These are phyloP conservation scores for Montipora efflorescens DNA, from an alignment of 64 coral and sea anemone genomes.

Conservation along the genomic window DNA sequence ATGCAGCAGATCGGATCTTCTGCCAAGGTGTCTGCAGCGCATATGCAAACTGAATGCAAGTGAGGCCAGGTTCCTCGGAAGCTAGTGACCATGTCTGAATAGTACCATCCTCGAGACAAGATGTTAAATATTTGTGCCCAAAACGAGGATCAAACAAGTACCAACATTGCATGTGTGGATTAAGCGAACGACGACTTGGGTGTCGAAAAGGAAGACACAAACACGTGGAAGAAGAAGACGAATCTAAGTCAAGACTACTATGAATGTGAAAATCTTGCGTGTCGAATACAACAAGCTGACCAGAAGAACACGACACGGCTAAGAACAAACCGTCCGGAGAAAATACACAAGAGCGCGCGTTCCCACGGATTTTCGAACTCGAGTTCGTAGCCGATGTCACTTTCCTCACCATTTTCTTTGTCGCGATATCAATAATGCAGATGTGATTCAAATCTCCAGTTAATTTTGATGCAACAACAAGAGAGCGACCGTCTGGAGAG, in stretches of 20 bases:
- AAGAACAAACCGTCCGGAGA: slow-evolving; percentile 90
- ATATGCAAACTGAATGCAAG: slow-evolving; percentile 83
- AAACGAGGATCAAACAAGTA: slow-evolving; percentile 93
- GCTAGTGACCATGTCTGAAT: slow-evolving; percentile 87
- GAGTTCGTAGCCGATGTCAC: slow-evolving; percentile 77
- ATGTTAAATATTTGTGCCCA: slow-evolving; percentile 88
- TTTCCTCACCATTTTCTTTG: slow-evolving; percentile 88
- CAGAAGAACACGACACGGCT: slow-evolving; percentile 73
- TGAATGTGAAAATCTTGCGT: slow-evolving; percentile 90
- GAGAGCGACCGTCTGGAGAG: slow-evolving; percentile 85
- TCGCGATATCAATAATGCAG: slow-evolving; percentile 89
- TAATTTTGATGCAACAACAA: slow-evolving; percentile 86
- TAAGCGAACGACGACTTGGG: slow-evolving; percentile 58
- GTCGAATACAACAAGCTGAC: slow-evolving; percentile 90
- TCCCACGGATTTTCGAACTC: slow-evolving; percentile 89
- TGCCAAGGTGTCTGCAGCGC: slow-evolving; percentile 91
- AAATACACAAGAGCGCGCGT: slow-evolving; percentile 83
- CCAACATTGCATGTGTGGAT: slow-evolving; percentile 82
- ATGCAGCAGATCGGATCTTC: slow-evolving; percentile 85
- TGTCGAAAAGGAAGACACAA: slow-evolving; percentile 84
- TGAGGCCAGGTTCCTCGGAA: slow-evolving; percentile 73
- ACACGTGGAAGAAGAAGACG: slow-evolving; percentile 43
- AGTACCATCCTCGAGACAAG: slow-evolving; percentile 92
- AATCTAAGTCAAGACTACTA: slow-evolving; percentile 83
- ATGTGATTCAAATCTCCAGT: slow-evolving; percentile 89